Percentiles rank a stretch among this genome's conserved stretches.
Evolutionary conservation across 2,113 vertebrate species (phyloP).

Genomic region (Vicugna pacos): DNA sequence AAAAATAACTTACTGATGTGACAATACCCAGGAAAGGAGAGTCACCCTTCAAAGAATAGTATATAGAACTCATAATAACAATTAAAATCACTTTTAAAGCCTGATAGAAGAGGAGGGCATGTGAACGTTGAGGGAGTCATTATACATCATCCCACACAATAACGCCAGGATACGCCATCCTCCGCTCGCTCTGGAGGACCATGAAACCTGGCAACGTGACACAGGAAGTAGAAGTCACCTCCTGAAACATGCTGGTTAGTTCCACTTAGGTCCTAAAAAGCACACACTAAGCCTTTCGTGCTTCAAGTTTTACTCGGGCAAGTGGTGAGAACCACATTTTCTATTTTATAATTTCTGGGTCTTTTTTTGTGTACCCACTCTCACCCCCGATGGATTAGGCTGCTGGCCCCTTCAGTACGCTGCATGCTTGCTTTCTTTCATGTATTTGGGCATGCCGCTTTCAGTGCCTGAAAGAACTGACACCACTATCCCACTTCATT

Average conservation of each 20-base stretch:
- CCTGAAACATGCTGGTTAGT: background rate
- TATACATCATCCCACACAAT: background rate
- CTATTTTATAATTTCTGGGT: background rate
- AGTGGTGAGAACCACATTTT: background rate
- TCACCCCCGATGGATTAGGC: background rate
- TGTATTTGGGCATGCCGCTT: too few relatives aligned
- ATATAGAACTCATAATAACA: background rate
- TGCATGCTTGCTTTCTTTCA: too few relatives aligned
- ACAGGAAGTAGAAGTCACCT: background rate
- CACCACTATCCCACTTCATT: background rate
- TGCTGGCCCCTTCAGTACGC: fast-evolving
- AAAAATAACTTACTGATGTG: background rate
- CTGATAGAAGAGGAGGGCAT: background rate
- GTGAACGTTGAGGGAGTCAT: background rate
- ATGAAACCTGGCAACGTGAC: background rate
- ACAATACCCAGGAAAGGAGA: background rate
- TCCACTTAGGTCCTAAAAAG: background rate
- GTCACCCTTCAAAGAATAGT: background rate
- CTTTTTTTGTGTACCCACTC: too few relatives aligned
- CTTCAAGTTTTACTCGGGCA: background rate
- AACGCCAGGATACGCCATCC: background rate
- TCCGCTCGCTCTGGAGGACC: background rate
- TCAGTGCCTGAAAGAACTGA: background rate
- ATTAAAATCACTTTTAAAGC: background rate
- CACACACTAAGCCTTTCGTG: background rate